Conservation (phyloP, 2,888 invertebrate genomes). For the Drosophila neonasuta region DNA sequence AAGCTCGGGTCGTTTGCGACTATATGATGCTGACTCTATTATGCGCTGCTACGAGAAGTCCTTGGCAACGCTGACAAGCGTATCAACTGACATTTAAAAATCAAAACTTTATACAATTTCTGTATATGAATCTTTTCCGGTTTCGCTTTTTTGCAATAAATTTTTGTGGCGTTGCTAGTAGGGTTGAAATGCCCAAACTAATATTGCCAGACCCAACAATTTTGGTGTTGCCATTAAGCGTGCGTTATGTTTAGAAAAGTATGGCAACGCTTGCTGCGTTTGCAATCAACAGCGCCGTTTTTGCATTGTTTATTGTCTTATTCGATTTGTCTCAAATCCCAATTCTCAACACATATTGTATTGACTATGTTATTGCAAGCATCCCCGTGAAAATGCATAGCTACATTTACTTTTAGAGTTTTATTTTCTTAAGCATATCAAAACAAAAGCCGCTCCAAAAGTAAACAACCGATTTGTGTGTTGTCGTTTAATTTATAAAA, state of each 20-base stretch:
- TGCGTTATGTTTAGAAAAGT: slow-evolving; percentile 1
- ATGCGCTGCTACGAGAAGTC: slow-evolving; percentile 25
- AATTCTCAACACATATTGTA: not conserved
- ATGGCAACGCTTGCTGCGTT: slow-evolving; percentile 32
- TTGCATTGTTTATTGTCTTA: slow-evolving; percentile 30
- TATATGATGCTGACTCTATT: not conserved
- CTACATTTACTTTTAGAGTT: slow-evolving; percentile 70
- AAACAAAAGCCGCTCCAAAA: slow-evolving; percentile 72
- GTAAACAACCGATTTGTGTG: slow-evolving; percentile 67
- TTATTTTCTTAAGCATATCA: slow-evolving; percentile 78
- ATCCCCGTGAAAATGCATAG: not conserved
- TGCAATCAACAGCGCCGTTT: not conserved
- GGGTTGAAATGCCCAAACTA: slow-evolving; percentile 52
- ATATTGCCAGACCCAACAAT: slow-evolving; percentile 30
- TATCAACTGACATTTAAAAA: slow-evolving; percentile 46
- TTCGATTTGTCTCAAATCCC: not conserved
- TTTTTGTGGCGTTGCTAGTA: slow-evolving; percentile 52
- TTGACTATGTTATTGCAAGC: not conserved
- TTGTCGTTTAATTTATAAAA: slow-evolving; percentile 63
- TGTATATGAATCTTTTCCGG: slow-evolving; percentile 64
- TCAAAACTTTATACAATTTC: slow-evolving; percentile 62
- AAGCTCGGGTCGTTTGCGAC: slow-evolving; percentile 17
- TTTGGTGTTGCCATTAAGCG: slow-evolving; percentile 25
- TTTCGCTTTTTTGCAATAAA: slow-evolving; percentile 46
- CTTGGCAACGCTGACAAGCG: slow-evolving; percentile 5